Evolutionary conservation across 2,888 invertebrate genomes (phyloP).

Genomic region (Rhagonycha fulva): DNA sequence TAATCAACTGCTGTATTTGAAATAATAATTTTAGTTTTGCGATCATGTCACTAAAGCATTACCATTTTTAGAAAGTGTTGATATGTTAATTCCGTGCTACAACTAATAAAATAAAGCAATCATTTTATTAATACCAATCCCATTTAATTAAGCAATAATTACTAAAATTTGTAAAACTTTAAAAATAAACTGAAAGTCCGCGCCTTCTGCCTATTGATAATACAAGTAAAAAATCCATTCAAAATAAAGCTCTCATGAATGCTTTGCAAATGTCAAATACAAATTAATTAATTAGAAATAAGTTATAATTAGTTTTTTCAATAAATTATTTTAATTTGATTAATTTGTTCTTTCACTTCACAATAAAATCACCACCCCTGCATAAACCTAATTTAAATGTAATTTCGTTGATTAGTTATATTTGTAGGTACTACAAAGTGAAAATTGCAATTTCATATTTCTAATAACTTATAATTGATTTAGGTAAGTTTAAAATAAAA

Average conservation of each 20-base stretch:
- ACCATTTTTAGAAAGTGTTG: background rate
- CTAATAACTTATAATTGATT: background rate
- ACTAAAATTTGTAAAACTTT: background rate
- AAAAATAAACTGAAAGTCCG: background rate
- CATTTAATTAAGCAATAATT: background rate
- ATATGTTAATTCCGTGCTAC: background rate
- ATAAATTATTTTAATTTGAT: background rate
- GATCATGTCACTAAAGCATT: background rate
- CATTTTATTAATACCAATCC: background rate
- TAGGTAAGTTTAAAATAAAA: background rate
- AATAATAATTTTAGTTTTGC: background rate
- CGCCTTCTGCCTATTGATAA: background rate
- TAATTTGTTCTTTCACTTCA: background rate
- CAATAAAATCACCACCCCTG: background rate
- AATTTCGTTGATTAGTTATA: background rate
- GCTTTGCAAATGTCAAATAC: background rate
- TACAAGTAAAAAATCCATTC: background rate
- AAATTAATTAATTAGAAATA: background rate
- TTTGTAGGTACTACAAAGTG: background rate
- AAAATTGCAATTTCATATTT: background rate
- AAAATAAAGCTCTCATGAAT: background rate
- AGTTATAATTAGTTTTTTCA: background rate
- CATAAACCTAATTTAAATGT: background rate
- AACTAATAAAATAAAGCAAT: background rate
- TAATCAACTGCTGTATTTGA: too few species aligned